phyloP scores from a whole-genome alignment of 2,797 vertebrate genomes.

The Miichthys miiuy region DNA sequence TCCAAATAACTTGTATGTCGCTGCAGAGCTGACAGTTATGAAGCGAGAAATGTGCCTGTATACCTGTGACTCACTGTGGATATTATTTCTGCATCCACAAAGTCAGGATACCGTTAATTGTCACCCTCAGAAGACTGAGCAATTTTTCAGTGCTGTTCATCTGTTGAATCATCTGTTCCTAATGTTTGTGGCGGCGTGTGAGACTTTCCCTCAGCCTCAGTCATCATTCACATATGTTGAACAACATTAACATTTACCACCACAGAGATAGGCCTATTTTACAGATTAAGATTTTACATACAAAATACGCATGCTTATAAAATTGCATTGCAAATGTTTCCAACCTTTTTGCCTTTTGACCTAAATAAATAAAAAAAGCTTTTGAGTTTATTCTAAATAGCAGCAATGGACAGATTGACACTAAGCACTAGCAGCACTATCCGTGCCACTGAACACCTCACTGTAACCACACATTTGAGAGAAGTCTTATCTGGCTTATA shows the following conservation, averaged over 20 bases:
- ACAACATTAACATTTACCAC: background rate
- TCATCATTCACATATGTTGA: background rate
- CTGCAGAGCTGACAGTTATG: slow-evolving; percentile 36
- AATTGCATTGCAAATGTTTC: too few relatives aligned
- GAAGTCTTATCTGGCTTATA: background rate
- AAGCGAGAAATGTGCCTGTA: slow-evolving; percentile 28
- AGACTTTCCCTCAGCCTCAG: slow-evolving; percentile 1
- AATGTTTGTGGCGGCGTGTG: slow-evolving; percentile 15
- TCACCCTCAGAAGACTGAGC: slow-evolving; percentile 24
- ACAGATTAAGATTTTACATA: too few relatives aligned
- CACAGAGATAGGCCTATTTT: background rate
- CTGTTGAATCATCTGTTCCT: slow-evolving; percentile 31
- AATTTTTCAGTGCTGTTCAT: slow-evolving; percentile 16
- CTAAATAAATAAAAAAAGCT: background rate
- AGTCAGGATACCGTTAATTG: slow-evolving; percentile 43
- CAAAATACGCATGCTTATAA: too few relatives aligned
- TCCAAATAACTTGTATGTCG: slow-evolving; percentile 40
- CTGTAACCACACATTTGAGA: slow-evolving; percentile 6
- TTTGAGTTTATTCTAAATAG: slow-evolving; percentile 22
- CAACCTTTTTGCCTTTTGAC: too few relatives aligned
- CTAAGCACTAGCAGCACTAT: slow-evolving; percentile 13
- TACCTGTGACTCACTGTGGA: slow-evolving; percentile 29
- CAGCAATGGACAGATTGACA: background rate
- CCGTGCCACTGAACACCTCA: background rate
- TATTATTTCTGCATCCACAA: slow-evolving; percentile 40